A percentile compares a stretch with the other conserved stretches of the same genome.
Conservation (phyloP, 2,888 invertebrate species). For the Strigamia maritima region DNA sequence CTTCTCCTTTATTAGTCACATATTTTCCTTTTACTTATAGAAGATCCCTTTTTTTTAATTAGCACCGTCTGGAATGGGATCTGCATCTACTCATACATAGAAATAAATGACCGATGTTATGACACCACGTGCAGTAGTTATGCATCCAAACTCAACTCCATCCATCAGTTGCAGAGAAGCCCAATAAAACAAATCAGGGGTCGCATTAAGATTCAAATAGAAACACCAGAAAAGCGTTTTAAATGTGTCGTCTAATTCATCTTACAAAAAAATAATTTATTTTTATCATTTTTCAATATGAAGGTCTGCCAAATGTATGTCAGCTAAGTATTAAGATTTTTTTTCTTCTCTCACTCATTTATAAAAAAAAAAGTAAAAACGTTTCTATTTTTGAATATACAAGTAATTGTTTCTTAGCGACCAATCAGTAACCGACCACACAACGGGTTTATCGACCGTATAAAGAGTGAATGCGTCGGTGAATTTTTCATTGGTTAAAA, state of each 20-base stretch:
- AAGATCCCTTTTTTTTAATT: not conserved
- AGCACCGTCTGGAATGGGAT: not conserved
- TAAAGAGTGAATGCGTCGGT: not conserved
- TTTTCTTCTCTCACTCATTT: not conserved
- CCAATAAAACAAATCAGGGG: not conserved
- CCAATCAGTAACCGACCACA: not conserved
- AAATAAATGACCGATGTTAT: not conserved
- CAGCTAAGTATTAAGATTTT: not conserved
- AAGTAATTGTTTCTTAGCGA: not conserved
- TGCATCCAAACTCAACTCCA: not conserved
- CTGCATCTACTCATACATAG: not conserved
- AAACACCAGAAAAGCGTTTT: not conserved
- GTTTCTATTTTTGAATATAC: too few species aligned
- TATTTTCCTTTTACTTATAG: not conserved
- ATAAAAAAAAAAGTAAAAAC: too few species aligned
- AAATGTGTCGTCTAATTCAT: too few species aligned
- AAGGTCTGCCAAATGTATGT: too few species aligned
- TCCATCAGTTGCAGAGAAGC: not conserved
- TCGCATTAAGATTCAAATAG: not conserved
- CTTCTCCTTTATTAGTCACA: conserved; percentile 1
- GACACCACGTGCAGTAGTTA: not conserved
- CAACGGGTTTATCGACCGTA: not conserved
- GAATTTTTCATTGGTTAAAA: conserved; percentile 12
- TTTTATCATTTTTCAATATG: too few species aligned
- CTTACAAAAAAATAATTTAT: too few species aligned